Evolutionary conservation across 2,113 vertebrate genomes (phyloP).

Genomic region (Trichechus manatus): DNA sequence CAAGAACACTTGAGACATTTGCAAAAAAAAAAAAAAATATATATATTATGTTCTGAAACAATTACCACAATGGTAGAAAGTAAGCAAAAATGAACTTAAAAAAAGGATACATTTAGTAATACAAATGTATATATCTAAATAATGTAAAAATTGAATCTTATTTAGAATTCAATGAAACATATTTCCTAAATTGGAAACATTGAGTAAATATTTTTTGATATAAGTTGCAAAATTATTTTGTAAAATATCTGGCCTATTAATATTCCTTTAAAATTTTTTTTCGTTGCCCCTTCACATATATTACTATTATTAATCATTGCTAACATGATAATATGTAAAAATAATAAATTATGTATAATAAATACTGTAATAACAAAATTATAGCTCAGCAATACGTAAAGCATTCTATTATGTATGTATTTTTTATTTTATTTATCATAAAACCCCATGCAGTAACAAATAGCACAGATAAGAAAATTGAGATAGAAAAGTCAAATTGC

Average conservation of each 20-base stretch:
- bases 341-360: no score
- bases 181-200: no score
- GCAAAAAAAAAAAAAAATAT: not conserved
- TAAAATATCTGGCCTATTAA: not conserved
- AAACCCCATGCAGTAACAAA: not conserved
- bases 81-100: not conserved
- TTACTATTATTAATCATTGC: no score
- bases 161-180: not conserved
- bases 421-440: not conserved
- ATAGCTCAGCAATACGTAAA: not conserved
- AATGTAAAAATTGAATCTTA: not conserved
- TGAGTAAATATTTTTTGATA: no score
- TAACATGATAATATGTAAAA: no score
- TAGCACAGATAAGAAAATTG: not conserved
- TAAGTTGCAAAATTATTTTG: not conserved
- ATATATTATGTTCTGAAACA: not conserved
- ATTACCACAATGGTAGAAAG: not conserved
- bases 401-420: not conserved
- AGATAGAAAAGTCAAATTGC: not conserved
- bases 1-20: not conserved
- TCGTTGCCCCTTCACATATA: no score
- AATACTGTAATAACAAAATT: no score
- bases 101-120: not conserved
- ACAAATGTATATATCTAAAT: not conserved
- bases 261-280: not conserved